phyloP scores from a whole-genome alignment of 2,113 vertebrate species.

The Indicator maculatus region DNA sequence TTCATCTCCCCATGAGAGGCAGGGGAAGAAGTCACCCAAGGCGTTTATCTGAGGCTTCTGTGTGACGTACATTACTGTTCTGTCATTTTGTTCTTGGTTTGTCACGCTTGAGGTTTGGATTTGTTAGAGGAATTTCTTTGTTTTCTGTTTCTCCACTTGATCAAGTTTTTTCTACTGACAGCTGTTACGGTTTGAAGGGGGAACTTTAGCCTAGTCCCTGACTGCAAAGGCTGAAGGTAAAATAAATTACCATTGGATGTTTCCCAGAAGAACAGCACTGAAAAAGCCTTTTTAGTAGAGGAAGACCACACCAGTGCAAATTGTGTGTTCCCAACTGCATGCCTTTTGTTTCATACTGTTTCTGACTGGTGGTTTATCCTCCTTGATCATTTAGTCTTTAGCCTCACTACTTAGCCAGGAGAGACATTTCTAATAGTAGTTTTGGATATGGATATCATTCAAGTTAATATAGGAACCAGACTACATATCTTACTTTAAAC shows the following conservation, averaged over 20 bases:
- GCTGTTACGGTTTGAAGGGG: too few species aligned
- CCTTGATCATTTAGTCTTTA: background rate
- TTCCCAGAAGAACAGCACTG: background rate
- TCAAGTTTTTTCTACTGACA: background rate
- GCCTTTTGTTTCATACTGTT: background rate
- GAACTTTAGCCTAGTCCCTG: too few species aligned
- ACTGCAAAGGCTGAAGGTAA: too few species aligned
- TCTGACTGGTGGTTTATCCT: background rate
- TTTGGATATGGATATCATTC: background rate
- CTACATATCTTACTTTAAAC: background rate
- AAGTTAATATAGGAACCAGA: background rate
- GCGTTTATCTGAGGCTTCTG: background rate
- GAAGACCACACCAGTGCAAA: background rate
- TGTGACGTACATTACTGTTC: background rate
- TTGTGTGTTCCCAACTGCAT: background rate
- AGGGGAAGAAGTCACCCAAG: background rate
- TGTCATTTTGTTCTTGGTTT: background rate
- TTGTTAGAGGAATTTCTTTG: background rate
- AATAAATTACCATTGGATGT: too few species aligned
- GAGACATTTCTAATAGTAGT: background rate
- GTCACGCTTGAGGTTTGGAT: background rate
- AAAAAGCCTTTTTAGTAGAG: background rate
- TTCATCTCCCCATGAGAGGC: background rate
- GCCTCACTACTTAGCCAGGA: background rate
- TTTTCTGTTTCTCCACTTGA: background rate